A percentile compares a stretch with the other conserved stretches of the same genome.
phyloP scores from a whole-genome alignment of 2,797 vertebrate genomes.

The Podarcis siculus region DNA sequence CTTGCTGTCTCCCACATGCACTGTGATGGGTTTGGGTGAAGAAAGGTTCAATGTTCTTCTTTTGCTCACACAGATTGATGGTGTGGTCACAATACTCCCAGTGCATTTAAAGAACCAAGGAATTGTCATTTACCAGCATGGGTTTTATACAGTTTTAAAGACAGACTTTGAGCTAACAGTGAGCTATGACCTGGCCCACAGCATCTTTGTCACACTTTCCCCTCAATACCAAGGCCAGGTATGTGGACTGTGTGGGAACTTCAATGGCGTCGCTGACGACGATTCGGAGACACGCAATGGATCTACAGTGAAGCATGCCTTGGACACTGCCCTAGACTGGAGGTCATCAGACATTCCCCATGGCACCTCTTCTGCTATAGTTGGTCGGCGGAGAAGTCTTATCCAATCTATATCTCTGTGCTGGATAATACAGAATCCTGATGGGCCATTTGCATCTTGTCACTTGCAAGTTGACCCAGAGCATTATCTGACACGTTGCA shows the following conservation, averaged over 20 bases:
- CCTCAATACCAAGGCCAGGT: slow-evolving; percentile 71
- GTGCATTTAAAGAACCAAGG: slow-evolving; percentile 54
- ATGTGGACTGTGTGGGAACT: slow-evolving; percentile 81
- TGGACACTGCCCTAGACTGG: slow-evolving; percentile 5
- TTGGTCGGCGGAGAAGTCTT: neutral
- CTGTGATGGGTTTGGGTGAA: neutral
- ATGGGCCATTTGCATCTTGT: slow-evolving; percentile 75
- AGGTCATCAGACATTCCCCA: neutral
- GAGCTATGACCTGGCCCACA: slow-evolving; percentile 70
- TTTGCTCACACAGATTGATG: slow-evolving; percentile 35
- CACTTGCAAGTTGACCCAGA: slow-evolving; percentile 61
- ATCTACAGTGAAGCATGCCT: neutral
- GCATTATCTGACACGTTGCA: slow-evolving; percentile 42
- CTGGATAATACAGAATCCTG: slow-evolving; percentile 45
- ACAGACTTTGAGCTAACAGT: slow-evolving; percentile 78
- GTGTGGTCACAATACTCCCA: slow-evolving; percentile 57
- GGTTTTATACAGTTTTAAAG: slow-evolving; percentile 72
- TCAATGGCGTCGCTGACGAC: slow-evolving; percentile 63
- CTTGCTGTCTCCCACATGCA: neutral
- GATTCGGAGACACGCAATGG: slow-evolving; percentile 66
- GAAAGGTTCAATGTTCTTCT: neutral
- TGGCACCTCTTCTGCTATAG: neutral
- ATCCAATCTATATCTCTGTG: slow-evolving; percentile 2
- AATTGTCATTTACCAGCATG: slow-evolving; percentile 73
- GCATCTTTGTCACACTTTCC: slow-evolving; percentile 72